Percentiles rank a stretch among this genome's conserved stretches.
These are phyloP conservation scores for Drosophila formosana DNA, from an alignment of 2,888 invertebrate species.

Conservation along the genomic window DNA sequence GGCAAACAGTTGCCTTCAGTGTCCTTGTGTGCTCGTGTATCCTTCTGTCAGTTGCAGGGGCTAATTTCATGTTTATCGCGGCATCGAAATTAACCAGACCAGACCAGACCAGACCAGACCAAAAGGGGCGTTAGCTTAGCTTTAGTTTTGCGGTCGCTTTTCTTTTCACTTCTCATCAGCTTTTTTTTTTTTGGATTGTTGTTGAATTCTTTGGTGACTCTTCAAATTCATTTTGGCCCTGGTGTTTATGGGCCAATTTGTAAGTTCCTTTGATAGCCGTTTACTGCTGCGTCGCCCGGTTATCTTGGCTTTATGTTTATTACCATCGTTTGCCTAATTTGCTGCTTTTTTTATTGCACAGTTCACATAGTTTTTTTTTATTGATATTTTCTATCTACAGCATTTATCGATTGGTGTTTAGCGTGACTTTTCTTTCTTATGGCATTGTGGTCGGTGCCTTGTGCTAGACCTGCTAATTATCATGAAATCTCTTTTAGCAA, in stretches of 20 bases:
- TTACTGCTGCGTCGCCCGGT: conserved; percentile 32
- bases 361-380: conserved; percentile 22
- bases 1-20: conserved; percentile 46
- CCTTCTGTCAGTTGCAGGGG: conserved; percentile 32
- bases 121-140: conserved; percentile 63
- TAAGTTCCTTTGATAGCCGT: conserved; percentile 36
- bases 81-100: conserved; percentile 66
- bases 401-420: conserved; percentile 23
- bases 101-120: neutral
- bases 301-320: conserved; percentile 28
- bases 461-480: conserved; percentile 52
- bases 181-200: neutral
- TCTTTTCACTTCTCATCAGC: neutral
- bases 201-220: conserved; percentile 31
- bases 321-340: conserved; percentile 47
- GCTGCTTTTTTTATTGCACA: conserved; percentile 19
- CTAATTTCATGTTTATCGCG: conserved; percentile 59
- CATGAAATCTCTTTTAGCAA: conserved; percentile 27
- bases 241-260: conserved; percentile 63
- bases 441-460: conserved; percentile 25
- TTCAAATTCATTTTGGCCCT: conserved; percentile 22
- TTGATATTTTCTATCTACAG: conserved; percentile 16
- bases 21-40: conserved; percentile 29
- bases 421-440: conserved; percentile 23
- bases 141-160: conserved; percentile 47